Conservation (phyloP, 2,113 vertebrate species). For the Agapornis roseicollis region DNA sequence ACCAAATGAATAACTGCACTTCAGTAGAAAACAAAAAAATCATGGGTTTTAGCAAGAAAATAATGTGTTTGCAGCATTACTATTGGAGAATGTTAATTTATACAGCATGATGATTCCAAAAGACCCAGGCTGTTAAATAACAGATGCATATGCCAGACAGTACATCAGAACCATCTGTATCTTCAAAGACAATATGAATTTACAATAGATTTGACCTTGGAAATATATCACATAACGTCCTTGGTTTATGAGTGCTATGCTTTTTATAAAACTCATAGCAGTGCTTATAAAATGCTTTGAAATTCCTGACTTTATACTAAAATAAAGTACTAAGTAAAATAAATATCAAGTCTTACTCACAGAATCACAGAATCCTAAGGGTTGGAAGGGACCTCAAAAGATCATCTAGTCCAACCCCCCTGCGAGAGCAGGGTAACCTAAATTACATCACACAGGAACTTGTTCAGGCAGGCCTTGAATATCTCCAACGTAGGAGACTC, state of each 20-base stretch:
- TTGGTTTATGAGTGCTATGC: not conserved
- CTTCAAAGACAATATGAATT: not conserved
- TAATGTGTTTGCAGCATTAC: not conserved
- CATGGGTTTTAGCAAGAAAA: not conserved
- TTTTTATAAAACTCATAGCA: not conserved
- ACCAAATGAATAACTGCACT: constrained; percentile 1
- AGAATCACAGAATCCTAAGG: no score
- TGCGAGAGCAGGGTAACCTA: no score
- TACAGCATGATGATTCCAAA: not conserved
- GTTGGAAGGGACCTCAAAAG: no score
- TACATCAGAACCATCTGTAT: not conserved
- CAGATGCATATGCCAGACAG: not conserved
- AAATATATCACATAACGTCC: not conserved
- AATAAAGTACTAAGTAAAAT: not conserved
- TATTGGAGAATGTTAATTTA: not conserved
- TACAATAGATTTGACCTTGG: not conserved
- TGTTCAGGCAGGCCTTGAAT: no score
- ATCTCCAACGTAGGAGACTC: no score
- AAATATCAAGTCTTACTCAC: not conserved
- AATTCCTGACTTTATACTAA: not conserved
- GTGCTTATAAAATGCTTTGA: not conserved
- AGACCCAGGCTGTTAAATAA: not conserved
- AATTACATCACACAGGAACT: no score
- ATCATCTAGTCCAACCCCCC: no score
- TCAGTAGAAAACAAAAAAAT: not conserved